These are phyloP conservation scores for Podiceps cristatus DNA, from an alignment of 2,113 vertebrate species.

Conservation along the genomic window DNA sequence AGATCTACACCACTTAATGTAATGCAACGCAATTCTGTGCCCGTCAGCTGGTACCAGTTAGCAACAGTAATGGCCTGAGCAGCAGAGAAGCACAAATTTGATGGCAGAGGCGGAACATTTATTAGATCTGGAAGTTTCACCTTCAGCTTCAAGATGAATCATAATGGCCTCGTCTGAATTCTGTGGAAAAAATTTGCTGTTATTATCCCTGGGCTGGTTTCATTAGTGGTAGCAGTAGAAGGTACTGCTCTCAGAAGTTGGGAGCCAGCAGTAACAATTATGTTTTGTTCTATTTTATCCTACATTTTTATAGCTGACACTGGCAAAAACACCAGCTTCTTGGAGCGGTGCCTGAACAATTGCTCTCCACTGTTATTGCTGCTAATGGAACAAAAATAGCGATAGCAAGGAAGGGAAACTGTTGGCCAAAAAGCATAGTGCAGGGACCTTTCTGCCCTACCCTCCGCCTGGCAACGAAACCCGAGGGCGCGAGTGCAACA, in stretches of 20 bases:
- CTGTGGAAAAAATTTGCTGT: background rate
- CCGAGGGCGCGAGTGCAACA: accelerated
- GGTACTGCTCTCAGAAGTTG: background rate
- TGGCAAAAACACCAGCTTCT: background rate
- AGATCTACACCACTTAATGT: background rate
- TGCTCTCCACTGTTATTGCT: background rate
- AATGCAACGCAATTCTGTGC: accelerated
- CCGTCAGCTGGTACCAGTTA: accelerated
- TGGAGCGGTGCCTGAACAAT: background rate
- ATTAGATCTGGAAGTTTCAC: background rate
- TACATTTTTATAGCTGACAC: background rate
- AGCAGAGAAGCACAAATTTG: background rate
- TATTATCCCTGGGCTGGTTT: background rate
- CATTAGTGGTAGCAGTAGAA: background rate
- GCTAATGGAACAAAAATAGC: background rate
- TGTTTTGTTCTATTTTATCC: background rate
- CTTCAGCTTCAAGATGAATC: background rate
- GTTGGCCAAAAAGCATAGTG: background rate
- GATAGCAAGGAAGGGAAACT: background rate
- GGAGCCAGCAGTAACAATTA: background rate
- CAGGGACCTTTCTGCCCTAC: background rate
- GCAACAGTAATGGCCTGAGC: background rate
- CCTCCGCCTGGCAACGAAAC: background rate
- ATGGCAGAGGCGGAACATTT: accelerated
- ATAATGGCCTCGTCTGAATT: background rate